Percentiles rank a stretch among this genome's conserved stretches.
phyloP scores from a whole-genome alignment of 2,888 invertebrate genomes.

The Mylabris sibirica region DNA sequence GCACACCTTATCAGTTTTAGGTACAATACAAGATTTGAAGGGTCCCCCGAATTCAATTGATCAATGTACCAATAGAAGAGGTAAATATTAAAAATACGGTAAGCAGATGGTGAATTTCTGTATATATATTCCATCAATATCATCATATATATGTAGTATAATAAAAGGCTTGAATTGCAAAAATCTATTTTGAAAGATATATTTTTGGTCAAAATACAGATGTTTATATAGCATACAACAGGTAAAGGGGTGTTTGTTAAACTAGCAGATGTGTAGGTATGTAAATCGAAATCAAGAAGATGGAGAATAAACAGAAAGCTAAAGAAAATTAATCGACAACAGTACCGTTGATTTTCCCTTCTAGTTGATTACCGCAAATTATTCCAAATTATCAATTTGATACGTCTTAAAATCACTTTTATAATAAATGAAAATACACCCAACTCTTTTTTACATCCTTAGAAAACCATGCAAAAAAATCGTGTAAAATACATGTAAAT shows the following conservation, averaged over 20 bases:
- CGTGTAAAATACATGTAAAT: no score
- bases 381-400: slow-evolving; percentile 2
- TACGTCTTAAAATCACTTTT: background rate
- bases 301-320: background rate
- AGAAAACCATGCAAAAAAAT: no score
- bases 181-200: background rate
- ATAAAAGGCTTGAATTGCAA: slow-evolving; percentile 12
- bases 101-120: slow-evolving; percentile 1
- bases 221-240: background rate
- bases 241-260: slow-evolving; percentile 8
- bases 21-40: slow-evolving; percentile 35
- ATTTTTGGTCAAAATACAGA: slow-evolving; percentile 14
- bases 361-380: background rate
- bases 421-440: background rate
- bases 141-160: slow-evolving; percentile 8
- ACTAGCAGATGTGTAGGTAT: background rate
- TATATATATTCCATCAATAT: background rate
- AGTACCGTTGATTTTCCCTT: background rate
- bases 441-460: background rate
- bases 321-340: background rate
- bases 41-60: slow-evolving; percentile 24
- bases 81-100: background rate
- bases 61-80: background rate
- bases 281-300: background rate
- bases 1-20: slow-evolving; percentile 46